Evolutionary conservation across 2,888 invertebrate genomes (phyloP).

Genomic region (Lithophane semibrunnea): DNA sequence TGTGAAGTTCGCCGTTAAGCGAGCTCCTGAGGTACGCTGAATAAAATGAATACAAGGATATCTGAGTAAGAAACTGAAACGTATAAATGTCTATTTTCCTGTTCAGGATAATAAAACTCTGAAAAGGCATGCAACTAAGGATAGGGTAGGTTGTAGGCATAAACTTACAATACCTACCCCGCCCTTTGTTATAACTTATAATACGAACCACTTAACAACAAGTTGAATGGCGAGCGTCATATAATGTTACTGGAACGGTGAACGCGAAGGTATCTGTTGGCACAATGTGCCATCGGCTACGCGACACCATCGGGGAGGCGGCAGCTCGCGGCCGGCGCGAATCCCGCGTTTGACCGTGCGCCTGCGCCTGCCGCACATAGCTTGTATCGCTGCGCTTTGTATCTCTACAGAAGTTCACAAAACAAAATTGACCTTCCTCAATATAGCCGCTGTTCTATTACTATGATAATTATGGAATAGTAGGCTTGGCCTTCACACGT

Average conservation of each 20-base stretch:
- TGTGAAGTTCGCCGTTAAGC: background rate
- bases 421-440: conserved; percentile 12
- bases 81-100: background rate
- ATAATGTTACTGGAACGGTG: background rate
- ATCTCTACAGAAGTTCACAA: background rate
- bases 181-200: background rate
- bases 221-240: conserved; percentile 1
- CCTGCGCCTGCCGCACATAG: no score
- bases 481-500: background rate
- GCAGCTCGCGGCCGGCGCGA: background rate
- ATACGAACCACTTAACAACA: background rate
- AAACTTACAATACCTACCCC: background rate
- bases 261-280: conserved; percentile 44
- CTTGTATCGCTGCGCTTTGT: no score
- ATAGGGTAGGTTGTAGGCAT: background rate
- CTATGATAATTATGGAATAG: background rate
- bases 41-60: background rate
- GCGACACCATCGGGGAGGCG: conserved; percentile 33
- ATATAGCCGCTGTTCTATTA: background rate
- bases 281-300: conserved; percentile 54
- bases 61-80: background rate
- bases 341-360: no score
- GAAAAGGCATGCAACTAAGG: background rate
- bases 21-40: background rate
- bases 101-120: background rate